These are phyloP conservation scores for Trissolcus japonicus DNA, from an alignment of 2,888 invertebrate species.

Conservation along the genomic window DNA sequence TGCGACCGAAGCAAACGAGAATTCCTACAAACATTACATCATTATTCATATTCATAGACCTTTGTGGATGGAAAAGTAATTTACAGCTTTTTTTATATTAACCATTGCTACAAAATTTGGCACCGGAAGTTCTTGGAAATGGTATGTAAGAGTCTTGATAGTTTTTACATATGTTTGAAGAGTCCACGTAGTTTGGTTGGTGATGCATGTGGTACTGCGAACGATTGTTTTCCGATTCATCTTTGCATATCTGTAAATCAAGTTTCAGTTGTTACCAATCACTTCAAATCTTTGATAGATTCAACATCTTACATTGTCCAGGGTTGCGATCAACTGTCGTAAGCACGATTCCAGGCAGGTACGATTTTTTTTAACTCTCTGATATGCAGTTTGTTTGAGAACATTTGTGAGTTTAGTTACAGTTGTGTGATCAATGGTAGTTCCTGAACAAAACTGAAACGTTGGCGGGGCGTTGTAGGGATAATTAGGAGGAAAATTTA, in stretches of 20 bases:
- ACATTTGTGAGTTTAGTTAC: slow-evolving; percentile 87
- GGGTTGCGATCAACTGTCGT: slow-evolving; percentile 81
- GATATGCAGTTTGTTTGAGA: slow-evolving; percentile 87
- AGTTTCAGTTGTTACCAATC: background rate
- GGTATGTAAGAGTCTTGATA: slow-evolving; percentile 89
- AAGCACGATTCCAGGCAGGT: slow-evolving; percentile 93
- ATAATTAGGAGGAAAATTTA: slow-evolving; percentile 85
- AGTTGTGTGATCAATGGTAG: slow-evolving; percentile 83
- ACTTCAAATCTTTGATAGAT: background rate
- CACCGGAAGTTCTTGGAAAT: slow-evolving; percentile 95
- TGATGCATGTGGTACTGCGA: slow-evolving; percentile 71
- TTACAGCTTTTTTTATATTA: background rate
- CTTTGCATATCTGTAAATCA: slow-evolving; percentile 61
- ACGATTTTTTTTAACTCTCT: slow-evolving; percentile 89
- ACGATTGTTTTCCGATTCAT: slow-evolving; percentile 71
- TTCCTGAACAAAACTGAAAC: slow-evolving; percentile 83
- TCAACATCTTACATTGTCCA: slow-evolving; percentile 77
- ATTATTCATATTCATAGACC: background rate
- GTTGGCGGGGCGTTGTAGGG: slow-evolving; percentile 82
- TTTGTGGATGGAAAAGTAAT: background rate
- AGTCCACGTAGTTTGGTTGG: slow-evolving; percentile 69
- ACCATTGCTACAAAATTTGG: slow-evolving; percentile 93
- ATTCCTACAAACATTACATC: slow-evolving; percentile 76
- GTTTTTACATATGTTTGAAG: slow-evolving; percentile 70
- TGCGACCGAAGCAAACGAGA: slow-evolving; percentile 90